Evolutionary conservation across 2,113 vertebrate species (phyloP), one percentile per base, ranked within the genome.

Genomic region (Vidua chalybeata): DNA sequence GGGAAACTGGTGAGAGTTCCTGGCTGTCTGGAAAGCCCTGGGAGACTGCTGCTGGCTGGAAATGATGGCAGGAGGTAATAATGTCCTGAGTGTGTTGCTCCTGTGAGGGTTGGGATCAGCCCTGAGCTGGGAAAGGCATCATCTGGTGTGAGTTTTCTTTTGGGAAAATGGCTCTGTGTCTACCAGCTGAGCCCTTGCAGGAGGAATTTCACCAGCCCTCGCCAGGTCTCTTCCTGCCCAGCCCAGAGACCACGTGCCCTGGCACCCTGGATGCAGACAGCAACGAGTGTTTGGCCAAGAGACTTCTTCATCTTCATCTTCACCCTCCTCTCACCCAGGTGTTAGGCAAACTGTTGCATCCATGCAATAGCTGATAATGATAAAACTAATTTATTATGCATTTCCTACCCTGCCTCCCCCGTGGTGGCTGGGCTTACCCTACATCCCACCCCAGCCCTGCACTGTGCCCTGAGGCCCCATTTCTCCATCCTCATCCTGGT

Each of bases 371-470:
- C 5, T 54, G 46, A 10, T n/a, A 74, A 59, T 33, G 4, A 30
- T 30, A 68, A 68, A 89, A n/a, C 4, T 54, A 2, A n/a, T 75
- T 75, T 61, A n/a, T 61, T 41, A 41, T 9, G 0, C 12, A 26
- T 68, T 89, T 68, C 33, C 30, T 33, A 10, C 11, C 28, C 54
- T 68, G 61, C 16, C 43, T 19, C 43, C 26, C 14, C 26, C 37
- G 4, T 1, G 3, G 27, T 27, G 33, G 6, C 15, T 0, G 2
- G 13, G 43, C 31, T 82, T 67, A 61, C 28, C 9, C n/a, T 48
- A 16, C 33, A 67, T 39, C 45, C 43, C 45, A 58, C 21, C 19
- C 24, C 24, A 26, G n/a, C 16, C 43, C 19, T 62, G n/a, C n/a
- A 9, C 13, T 26, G 20, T 26, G 31, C 14, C 16, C 31, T 56